These are phyloP conservation scores for Zaprionus camerounensis DNA, from an alignment of 1,140 invertebrate genomes.

Conservation along the genomic window DNA sequence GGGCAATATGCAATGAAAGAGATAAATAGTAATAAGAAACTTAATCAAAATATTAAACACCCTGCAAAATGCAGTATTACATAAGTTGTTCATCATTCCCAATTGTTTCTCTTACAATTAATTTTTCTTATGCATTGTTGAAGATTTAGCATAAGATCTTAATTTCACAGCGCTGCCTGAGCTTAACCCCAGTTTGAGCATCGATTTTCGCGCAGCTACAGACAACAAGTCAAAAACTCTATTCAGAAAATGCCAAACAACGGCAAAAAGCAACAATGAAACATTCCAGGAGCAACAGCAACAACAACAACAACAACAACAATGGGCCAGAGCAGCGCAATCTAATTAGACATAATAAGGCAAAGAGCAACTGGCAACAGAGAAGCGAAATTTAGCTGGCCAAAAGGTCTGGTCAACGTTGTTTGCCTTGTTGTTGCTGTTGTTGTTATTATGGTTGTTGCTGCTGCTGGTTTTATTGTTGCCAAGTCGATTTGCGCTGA, in stretches of 20 bases:
- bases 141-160: background rate
- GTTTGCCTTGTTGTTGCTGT: constrained; percentile 14
- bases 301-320: constrained; percentile 13
- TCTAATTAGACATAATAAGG: constrained; percentile 81
- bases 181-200: constrained; percentile 35
- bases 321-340: constrained; percentile 45
- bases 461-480: constrained; percentile 35
- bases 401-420: constrained; percentile 58
- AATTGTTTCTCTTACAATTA: background rate
- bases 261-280: constrained; percentile 32
- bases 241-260: constrained; percentile 33
- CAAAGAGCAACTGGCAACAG: constrained; percentile 44
- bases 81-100: background rate
- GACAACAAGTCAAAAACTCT: constrained; percentile 33
- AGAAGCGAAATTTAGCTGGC: constrained; percentile 55
- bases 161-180: constrained; percentile 29
- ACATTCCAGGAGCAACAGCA: constrained; percentile 28
- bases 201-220: constrained; percentile 21
- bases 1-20: too few species aligned
- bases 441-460: background rate
- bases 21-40: too few species aligned
- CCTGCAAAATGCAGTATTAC: too few species aligned
- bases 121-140: background rate
- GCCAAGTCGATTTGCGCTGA: constrained; percentile 37
- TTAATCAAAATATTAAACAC: too few species aligned